These are phyloP conservation scores for Drosophila siamana DNA, from an alignment of 2,888 invertebrate genomes.

Conservation along the genomic window DNA sequence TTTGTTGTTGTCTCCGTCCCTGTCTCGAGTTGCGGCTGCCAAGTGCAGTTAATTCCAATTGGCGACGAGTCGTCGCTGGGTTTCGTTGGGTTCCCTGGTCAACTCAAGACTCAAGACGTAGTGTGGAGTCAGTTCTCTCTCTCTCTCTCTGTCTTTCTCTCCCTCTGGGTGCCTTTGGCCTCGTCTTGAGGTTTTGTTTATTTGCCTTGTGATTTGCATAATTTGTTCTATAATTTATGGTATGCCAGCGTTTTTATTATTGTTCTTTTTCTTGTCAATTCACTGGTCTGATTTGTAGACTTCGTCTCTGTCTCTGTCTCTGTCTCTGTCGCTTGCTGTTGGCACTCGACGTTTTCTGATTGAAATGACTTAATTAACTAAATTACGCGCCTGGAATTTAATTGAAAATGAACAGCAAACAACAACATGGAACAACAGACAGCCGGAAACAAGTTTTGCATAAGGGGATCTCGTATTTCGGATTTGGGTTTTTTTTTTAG, in stretches of 20 bases:
- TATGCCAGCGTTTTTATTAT: slow-evolving; percentile 73
- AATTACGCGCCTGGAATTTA: slow-evolving; percentile 84
- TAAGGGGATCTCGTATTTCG: slow-evolving; percentile 11
- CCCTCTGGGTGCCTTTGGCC: slow-evolving; percentile 41
- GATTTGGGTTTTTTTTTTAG: slow-evolving; percentile 10
- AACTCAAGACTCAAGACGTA: neutral
- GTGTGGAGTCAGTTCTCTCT: neutral
- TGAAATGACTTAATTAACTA: slow-evolving; percentile 84
- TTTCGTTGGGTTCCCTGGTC: slow-evolving; percentile 12
- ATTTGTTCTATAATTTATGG: slow-evolving; percentile 82
- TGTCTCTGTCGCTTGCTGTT: too few relatives aligned
- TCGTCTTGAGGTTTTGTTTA: slow-evolving; percentile 65
- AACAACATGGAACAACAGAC: slow-evolving; percentile 14
- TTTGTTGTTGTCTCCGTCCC: slow-evolving; percentile 23
- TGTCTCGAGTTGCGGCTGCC: slow-evolving; percentile 34
- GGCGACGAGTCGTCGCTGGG: slow-evolving; percentile 65
- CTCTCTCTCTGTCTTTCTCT: neutral
- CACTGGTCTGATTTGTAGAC: slow-evolving; percentile 56
- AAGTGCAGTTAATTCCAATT: slow-evolving; percentile 81
- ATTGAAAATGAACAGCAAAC: slow-evolving; percentile 60
- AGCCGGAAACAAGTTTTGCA: slow-evolving; percentile 42
- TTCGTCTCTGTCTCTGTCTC: neutral
- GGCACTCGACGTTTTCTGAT: slow-evolving; percentile 57
- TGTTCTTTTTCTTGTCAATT: slow-evolving; percentile 61
- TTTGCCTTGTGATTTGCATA: slow-evolving; percentile 79